Evolutionary conservation across 2,113 vertebrate genomes (phyloP).

Genomic region (Datnioides undecimradiatus): DNA sequence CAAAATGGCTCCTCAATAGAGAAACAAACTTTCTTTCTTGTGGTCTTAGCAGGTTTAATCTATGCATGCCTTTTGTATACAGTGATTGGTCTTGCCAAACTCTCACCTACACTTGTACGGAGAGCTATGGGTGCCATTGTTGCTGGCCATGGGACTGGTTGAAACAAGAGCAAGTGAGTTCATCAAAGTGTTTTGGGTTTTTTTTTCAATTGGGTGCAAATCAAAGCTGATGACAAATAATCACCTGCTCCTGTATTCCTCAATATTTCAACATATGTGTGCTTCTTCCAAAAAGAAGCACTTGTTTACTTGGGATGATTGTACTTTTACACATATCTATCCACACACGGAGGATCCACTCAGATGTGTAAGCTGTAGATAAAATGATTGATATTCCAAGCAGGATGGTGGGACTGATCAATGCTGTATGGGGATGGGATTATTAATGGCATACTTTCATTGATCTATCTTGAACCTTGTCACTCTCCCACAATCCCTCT

Average conservation of each 20-base stretch:
- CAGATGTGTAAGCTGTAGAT: conserved; percentile 63
- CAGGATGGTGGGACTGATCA: conserved; percentile 76
- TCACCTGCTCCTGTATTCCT: conserved; percentile 29
- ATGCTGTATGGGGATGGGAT: conserved; percentile 73
- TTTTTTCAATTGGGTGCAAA: conserved; percentile 18
- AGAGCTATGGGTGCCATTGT: conserved; percentile 60
- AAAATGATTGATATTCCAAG: conserved; percentile 75
- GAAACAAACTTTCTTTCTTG: conserved; percentile 53
- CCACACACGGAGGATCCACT: conserved; percentile 47
- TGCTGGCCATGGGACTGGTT: conserved; percentile 74
- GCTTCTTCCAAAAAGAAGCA: conserved; percentile 42
- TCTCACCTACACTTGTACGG: conserved; percentile 59
- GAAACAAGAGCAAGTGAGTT: conserved; percentile 53
- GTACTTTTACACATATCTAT: conserved; percentile 65
- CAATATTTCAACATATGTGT: conserved; percentile 8
- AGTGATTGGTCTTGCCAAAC: conserved; percentile 71
- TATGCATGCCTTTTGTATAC: conserved; percentile 82
- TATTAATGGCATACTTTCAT: conserved; percentile 74
- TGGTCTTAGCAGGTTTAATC: conserved; percentile 76
- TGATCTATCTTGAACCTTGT: conserved; percentile 71
- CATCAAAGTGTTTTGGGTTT: background rate
- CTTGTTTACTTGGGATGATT: conserved; percentile 72
- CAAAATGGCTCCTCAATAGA: conserved; percentile 15
- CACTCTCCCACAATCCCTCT: conserved; percentile 61
- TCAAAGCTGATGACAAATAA: background rate